Evolutionary conservation across 2,888 invertebrate species (phyloP).

Genomic region (Slavum lentiscoides): DNA sequence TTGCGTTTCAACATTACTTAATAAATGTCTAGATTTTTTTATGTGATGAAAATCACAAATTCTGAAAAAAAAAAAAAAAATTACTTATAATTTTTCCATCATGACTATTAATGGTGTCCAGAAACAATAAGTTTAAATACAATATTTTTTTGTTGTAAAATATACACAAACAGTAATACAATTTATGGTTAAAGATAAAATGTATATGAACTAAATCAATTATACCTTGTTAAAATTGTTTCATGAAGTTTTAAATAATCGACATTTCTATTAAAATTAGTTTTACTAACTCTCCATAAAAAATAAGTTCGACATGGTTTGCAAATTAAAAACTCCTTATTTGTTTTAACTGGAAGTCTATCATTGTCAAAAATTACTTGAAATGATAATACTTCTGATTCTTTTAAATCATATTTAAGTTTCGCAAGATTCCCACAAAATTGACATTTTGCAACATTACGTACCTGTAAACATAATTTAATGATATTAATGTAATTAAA

Average conservation of each 20-base stretch:
- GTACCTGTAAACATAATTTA: neutral
- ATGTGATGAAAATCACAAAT: no score
- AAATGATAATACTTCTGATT: neutral
- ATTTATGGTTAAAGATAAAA: neutral
- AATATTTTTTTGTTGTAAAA: no score
- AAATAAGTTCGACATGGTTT: conserved; percentile 81
- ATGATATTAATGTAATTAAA: neutral
- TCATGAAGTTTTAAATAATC: neutral
- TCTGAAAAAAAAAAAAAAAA: no score
- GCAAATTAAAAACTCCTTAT: conserved; percentile 75
- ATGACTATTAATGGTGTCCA: no score
- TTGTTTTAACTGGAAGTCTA: conserved; percentile 72
- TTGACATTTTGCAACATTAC: neutral
- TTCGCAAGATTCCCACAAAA: conserved; percentile 2
- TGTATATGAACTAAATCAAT: neutral
- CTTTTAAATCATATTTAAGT: neutral
- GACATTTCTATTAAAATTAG: neutral
- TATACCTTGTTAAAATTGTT: neutral
- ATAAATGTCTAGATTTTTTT: no score
- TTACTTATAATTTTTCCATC: no score
- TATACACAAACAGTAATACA: no score
- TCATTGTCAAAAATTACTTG: conserved; percentile 56
- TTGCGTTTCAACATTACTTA: no score
- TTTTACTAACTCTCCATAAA: conserved; percentile 59
- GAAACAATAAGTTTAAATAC: no score